Base-by-base conservation (phyloP, 2,113 vertebrate genomes). In the Pelodiscus sinensis region DNA sequence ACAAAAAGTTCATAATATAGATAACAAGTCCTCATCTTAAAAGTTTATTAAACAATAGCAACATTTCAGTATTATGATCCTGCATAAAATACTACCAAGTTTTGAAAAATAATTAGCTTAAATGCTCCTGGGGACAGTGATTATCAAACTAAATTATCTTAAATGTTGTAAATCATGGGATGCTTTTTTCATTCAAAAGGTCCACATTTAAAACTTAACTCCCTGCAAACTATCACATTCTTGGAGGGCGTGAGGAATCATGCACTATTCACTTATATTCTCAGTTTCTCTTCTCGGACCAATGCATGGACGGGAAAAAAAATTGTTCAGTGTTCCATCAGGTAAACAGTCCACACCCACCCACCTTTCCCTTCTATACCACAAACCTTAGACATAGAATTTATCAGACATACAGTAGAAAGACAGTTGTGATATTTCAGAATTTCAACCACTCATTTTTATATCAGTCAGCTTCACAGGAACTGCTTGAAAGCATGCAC, bases 401-500 rank as follows among this genome's bases (percentile, higher is more conserved):
- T 56, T 79, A 12, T 79, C 8, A 77, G 73, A 95, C 21, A 29
- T 29, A 57, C 90, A 85, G 27, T 81, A 24, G 25, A 68, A 55
- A 35, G 90, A 79, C 57, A 95, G 89, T 6, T 38, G 55, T 27
- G 81, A 18, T 18, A 35, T 90, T 97, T 88, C 85, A 90, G n/a
- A 77, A 92, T 82, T 82, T 91, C 65, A 77, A 11, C 50, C n/a
- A 81, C 78, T 71, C 60, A 87, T 88, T 89, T 65, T 50, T 80
- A 57, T 54, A 19, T 31, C 27, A 3, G 92, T 9, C 4, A 86
- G 85, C n/a, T 29, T 18, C 13, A 38, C 1, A 95, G 14, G 44
- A 96, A 82, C 27, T 56, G 65, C 56, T 89, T 87, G 83, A 86
- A 87, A 95, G 96, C 96, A 96, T 86, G 51, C 9, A 87, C 55